Evolutionary conservation across 1,140 invertebrate genomes (phyloP).

Genomic region (Protaetia brevitarsis): DNA sequence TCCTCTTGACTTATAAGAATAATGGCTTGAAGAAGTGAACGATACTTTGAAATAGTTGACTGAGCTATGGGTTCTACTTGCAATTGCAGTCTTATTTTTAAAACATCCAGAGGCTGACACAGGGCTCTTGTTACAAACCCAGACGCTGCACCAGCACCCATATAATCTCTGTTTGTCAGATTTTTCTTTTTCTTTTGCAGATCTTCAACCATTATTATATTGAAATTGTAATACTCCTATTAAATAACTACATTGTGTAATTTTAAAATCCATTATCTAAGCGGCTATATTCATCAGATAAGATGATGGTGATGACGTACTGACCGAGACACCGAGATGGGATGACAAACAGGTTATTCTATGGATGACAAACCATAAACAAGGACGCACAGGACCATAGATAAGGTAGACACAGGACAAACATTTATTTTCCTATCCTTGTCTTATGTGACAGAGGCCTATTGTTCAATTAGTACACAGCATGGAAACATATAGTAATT

Average conservation of each 20-base stretch:
- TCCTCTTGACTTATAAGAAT: constrained; percentile 79
- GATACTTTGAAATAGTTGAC: constrained; percentile 71
- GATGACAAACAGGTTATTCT: too few species aligned
- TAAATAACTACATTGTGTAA: constrained; percentile 4
- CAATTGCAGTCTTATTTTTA: constrained; percentile 96
- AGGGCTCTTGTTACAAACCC: constrained; percentile 78
- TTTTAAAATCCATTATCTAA: constrained; percentile 5
- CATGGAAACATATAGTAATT: too few species aligned
- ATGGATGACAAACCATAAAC: too few species aligned
- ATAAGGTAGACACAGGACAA: too few species aligned
- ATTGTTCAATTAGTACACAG: too few species aligned
- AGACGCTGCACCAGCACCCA: constrained; percentile 73
- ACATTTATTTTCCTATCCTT: too few species aligned
- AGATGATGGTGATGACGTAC: too few species aligned
- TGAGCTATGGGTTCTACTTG: constrained; percentile 86
- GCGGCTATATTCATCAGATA: neutral
- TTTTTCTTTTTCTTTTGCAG: neutral
- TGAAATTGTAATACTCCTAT: neutral
- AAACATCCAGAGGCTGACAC: constrained; percentile 89
- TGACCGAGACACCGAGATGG: too few species aligned
- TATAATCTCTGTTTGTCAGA: constrained; percentile 47
- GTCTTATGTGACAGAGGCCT: too few species aligned
- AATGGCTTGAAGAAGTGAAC: constrained; percentile 74
- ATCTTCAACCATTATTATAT: constrained; percentile 8
- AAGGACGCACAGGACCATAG: too few species aligned